These are phyloP conservation scores for Lacerta agilis DNA, from an alignment of 2,797 vertebrate genomes.

Conservation along the genomic window DNA sequence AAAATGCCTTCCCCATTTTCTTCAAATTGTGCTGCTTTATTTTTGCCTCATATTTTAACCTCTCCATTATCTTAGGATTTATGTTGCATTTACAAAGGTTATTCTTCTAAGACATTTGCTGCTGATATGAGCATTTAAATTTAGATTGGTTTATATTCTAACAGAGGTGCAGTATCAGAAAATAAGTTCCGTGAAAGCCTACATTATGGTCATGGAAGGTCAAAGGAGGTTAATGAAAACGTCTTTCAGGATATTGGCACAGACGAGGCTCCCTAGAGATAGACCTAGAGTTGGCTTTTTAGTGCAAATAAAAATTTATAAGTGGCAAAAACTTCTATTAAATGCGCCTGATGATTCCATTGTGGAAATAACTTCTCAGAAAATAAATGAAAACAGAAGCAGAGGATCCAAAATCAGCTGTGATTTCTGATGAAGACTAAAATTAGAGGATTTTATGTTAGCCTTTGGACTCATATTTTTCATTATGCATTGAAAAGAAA, in stretches of 20 bases:
- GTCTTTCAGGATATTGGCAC: slow-evolving; percentile 39
- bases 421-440: slow-evolving; percentile 32
- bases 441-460: slow-evolving; percentile 30
- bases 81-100: slow-evolving; percentile 44
- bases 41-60: slow-evolving; percentile 49
- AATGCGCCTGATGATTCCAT: slow-evolving; percentile 45
- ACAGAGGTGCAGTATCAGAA: slow-evolving; percentile 43
- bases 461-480: background rate
- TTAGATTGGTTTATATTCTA: slow-evolving; percentile 54
- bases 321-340: slow-evolving; percentile 34
- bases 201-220: slow-evolving; percentile 35
- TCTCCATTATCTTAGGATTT: slow-evolving; percentile 51
- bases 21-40: slow-evolving; percentile 3
- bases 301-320: slow-evolving; percentile 48
- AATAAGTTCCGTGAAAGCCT: slow-evolving; percentile 37
- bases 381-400: slow-evolving; percentile 51
- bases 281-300: slow-evolving; percentile 54
- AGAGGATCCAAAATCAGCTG: slow-evolving; percentile 36
- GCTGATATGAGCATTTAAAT: slow-evolving; percentile 56
- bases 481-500: slow-evolving; percentile 11
- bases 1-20: slow-evolving; percentile 1
- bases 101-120: slow-evolving; percentile 61
- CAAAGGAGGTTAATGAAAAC: slow-evolving; percentile 51
- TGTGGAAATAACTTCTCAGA: slow-evolving; percentile 47
- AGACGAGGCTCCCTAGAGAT: slow-evolving; percentile 23